Base-by-base conservation (phyloP, 2,797 vertebrate species). In the Denticeps clupeoides region DNA sequence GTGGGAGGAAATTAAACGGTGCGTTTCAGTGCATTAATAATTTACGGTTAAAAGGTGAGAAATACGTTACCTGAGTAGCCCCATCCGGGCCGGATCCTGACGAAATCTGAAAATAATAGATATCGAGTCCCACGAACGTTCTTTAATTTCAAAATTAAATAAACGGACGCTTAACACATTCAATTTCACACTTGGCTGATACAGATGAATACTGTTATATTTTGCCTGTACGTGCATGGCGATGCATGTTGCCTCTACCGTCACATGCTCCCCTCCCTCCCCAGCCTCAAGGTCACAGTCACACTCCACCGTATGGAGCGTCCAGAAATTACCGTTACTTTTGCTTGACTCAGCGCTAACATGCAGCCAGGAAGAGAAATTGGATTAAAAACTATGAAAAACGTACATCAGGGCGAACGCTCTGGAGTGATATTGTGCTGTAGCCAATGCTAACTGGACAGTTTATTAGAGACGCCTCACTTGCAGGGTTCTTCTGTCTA, bases 341-440 rank as follows among this genome's bases (percentile, higher is more conserved):
- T 37, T 19, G 33, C 33, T 18, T 37, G 33, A 37, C 15, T 37
- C 33, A 19, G 33, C 33, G 8, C 33, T 7, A 8, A 18, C 15
- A 37, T 15, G 15, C 15, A 8, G 33, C 33, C 33, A 37, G 16
- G 33, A 18, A n/a, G n/a, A n/a, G n/a, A n/a, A n/a, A n/a, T n/a
- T n/a, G n/a, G n/a, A n/a, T n/a, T n/a, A n/a, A n/a, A n/a, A 37
- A 37, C 18, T 37, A 37, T 37, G 37, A 37, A 37, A 37, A 18
- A 37, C 15, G 33, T 37, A 33, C 10, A 16, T 33, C n/a, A n/a
- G n/a, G n/a, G n/a, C n/a, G n/a, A n/a, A n/a, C n/a, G n/a, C n/a
- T n/a, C n/a, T n/a, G n/a, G n/a, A n/a, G n/a, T n/a, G n/a, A n/a
- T n/a, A n/a, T n/a, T n/a, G n/a, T n/a, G n/a, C n/a, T n/a, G n/a